phyloP scores from a whole-genome alignment of 2,113 vertebrate species.

The Oncorhynchus mykiss region DNA sequence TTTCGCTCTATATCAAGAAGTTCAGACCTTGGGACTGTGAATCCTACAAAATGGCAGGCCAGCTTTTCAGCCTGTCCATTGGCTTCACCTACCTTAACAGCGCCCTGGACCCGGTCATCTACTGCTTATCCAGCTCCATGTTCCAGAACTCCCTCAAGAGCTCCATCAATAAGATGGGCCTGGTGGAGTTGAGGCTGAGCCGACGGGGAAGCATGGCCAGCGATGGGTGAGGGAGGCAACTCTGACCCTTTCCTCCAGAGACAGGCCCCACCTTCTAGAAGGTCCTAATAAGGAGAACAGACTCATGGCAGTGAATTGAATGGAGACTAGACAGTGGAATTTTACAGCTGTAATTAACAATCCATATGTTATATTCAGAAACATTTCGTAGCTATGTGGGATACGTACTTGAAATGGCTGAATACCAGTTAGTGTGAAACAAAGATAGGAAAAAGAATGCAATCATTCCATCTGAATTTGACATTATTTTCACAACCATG shows the following conservation, averaged over 20 bases:
- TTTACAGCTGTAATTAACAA: too few relatives aligned
- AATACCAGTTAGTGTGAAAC: background rate
- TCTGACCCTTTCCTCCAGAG: too few relatives aligned
- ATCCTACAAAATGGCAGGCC: slow-evolving; percentile 45
- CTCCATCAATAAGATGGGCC: slow-evolving; percentile 20
- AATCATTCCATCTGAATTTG: background rate
- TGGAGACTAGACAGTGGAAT: too few relatives aligned
- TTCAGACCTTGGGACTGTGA: slow-evolving; percentile 37
- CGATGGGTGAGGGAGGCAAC: slow-evolving; percentile 5
- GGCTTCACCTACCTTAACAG: slow-evolving; percentile 74
- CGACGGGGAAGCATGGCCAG: slow-evolving; percentile 13
- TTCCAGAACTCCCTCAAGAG: slow-evolving; percentile 63
- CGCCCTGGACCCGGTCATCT: slow-evolving; percentile 70
- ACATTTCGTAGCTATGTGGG: background rate
- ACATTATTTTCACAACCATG: too few relatives aligned
- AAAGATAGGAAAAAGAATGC: too few relatives aligned
- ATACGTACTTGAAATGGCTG: background rate
- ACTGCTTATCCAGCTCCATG: slow-evolving; percentile 68
- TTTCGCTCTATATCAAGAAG: slow-evolving; percentile 32
- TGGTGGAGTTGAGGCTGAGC: slow-evolving; percentile 14
- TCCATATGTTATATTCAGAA: background rate
- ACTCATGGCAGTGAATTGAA: too few relatives aligned
- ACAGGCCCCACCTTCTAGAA: background rate
- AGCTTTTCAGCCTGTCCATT: slow-evolving; percentile 68
- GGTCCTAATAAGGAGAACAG: background rate